Evolutionary conservation across 2,113 vertebrate genomes (phyloP).

Genomic region (Acrocephalus arundinaceus): DNA sequence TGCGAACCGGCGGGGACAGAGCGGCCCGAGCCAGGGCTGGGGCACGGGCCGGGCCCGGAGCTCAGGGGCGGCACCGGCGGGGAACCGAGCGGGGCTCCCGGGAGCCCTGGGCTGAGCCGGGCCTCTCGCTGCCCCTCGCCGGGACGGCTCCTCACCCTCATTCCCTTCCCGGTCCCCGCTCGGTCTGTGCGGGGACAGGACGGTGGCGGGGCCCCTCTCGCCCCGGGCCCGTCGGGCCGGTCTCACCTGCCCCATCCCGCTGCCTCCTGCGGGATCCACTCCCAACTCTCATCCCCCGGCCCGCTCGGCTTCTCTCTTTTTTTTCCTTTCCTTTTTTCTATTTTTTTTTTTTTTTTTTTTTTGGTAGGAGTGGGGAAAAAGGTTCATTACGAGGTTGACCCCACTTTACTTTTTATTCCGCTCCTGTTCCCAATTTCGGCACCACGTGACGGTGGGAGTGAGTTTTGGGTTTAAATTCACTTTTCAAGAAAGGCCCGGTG

Average conservation of each 20-base stretch:
- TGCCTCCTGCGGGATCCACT: not conserved
- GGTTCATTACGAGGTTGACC: slow-evolving; percentile 67
- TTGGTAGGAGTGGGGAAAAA: slow-evolving; percentile 14
- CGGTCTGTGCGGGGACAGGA: no score
- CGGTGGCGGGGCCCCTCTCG: not conserved
- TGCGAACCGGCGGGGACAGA: not conserved
- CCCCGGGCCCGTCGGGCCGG: not conserved
- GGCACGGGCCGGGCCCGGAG: not conserved
- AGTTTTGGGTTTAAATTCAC: slow-evolving; percentile 81
- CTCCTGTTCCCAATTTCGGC: slow-evolving; percentile 81
- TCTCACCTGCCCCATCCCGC: not conserved
- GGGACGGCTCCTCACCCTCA: not conserved
- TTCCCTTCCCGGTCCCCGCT: not conserved
- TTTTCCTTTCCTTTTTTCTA: no score
- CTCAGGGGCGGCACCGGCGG: not conserved
- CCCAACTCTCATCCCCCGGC: not conserved
- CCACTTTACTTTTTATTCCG: slow-evolving; percentile 69
- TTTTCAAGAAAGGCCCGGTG: slow-evolving; percentile 72
- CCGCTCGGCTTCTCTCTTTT: not conserved
- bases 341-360: not conserved
- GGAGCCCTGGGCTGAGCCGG: not conserved
- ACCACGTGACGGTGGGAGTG: slow-evolving; percentile 88
- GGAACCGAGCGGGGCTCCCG: not conserved
- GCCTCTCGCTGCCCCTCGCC: not conserved
- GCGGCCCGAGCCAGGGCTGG: rapidly evolving